phyloP scores from a whole-genome alignment of 2,888 invertebrate genomes.

The Rhingia campestris region DNA sequence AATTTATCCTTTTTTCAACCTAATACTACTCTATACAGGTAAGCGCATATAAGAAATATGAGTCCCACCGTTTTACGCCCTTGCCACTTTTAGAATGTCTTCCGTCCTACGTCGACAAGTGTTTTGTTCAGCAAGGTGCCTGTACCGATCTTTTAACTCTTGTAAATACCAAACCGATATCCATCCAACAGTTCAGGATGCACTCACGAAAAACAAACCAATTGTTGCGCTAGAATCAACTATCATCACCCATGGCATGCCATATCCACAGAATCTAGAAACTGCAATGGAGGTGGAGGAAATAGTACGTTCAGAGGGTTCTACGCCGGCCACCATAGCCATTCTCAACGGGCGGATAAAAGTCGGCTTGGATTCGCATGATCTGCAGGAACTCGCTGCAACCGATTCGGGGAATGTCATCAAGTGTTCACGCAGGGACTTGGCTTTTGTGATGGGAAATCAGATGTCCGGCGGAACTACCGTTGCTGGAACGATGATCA shows the following conservation, averaged over 20 bases:
- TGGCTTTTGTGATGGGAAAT: slow-evolving; percentile 89
- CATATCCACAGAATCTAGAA: slow-evolving; percentile 93
- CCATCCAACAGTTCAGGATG: slow-evolving; percentile 87
- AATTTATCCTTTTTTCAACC: background rate
- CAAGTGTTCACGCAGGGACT: slow-evolving; percentile 94
- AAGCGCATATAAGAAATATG: background rate
- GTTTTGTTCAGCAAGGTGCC: background rate
- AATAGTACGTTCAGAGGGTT: slow-evolving; percentile 90
- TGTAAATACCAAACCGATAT: slow-evolving; percentile 80
- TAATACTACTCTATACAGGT: background rate
- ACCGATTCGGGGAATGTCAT: slow-evolving; percentile 82
- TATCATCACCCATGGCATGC: slow-evolving; percentile 99
- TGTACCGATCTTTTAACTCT: slow-evolving; percentile 9
- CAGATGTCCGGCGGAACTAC: slow-evolving; percentile 95
- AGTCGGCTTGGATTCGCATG: slow-evolving; percentile 88
- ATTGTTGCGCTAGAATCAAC: slow-evolving; percentile 98
- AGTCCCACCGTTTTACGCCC: no score
- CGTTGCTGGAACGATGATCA: slow-evolving; percentile 95
- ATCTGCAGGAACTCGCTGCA: slow-evolving; percentile 87
- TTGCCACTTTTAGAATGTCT: slow-evolving; percentile 36
- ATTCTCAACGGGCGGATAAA: slow-evolving; percentile 92
- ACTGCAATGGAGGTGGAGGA: slow-evolving; percentile 93
- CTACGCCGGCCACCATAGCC: slow-evolving; percentile 95
- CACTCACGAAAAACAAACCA: slow-evolving; percentile 86
- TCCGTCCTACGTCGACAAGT: slow-evolving; percentile 4